Percentiles rank a stretch among this genome's conserved stretches.
Conservation (phyloP, 1,140 invertebrate genomes). For the Capitella teleta region DNA sequence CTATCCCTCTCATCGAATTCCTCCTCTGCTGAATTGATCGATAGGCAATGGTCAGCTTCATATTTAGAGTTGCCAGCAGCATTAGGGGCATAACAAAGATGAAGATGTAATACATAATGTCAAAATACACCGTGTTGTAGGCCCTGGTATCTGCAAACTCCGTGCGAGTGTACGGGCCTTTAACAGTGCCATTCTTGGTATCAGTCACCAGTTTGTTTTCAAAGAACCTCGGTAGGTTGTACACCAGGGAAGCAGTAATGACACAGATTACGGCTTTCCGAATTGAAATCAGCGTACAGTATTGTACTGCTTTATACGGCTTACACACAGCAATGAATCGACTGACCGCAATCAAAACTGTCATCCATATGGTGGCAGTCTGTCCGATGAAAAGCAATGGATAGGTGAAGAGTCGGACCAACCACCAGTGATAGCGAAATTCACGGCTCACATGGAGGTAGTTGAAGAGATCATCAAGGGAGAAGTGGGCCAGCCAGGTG, state of each 20-base stretch:
- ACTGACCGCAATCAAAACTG: constrained; percentile 11
- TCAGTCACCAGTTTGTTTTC: not conserved
- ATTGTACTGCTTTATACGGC: constrained; percentile 6
- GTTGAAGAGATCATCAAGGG: not conserved
- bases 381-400: constrained; percentile 11
- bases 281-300: constrained; percentile 5
- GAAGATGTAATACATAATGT: constrained; percentile 7
- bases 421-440: constrained; percentile 1
- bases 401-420: constrained; percentile 8
- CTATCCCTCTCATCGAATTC: not conserved
- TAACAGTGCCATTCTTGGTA: not conserved
- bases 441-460: not conserved
- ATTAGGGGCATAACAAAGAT: constrained; percentile 11
- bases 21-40: not conserved
- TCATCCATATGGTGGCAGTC: constrained; percentile 12
- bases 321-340: constrained; percentile 8
- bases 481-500: constrained; percentile 2
- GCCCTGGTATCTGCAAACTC: not conserved
- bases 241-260: constrained; percentile 6
- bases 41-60: constrained; percentile 6
- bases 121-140: constrained; percentile 7
- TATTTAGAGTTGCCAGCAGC: constrained; percentile 6
- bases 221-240: constrained; percentile 12
- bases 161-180: constrained; percentile 1
- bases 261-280: not conserved